Evolutionary conservation across 2,888 invertebrate genomes (phyloP), one percentile per base, ranked within the genome.

Genomic region (Rhagophthalmus giganteus): DNA sequence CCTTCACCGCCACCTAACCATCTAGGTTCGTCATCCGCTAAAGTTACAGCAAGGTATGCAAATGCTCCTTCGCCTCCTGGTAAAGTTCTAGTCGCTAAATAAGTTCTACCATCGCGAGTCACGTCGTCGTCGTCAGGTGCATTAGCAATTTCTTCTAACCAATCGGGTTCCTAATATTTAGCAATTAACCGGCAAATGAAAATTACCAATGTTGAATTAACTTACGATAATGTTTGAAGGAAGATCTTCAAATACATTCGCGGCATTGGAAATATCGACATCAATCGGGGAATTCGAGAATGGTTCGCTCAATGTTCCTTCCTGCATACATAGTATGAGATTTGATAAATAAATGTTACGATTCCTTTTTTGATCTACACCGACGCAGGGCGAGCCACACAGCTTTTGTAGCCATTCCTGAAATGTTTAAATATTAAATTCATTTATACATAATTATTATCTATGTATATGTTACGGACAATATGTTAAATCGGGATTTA

Each of bases 311-410:
- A 77, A 58, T 41, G 67, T 66, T 3, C 69, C 71, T 24, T 71
- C 73, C 60, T 77, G 74, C 73, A 77, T 73, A 46, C 70, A 67
- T 20, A 76, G 66, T 3, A 78, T 61, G 10, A 78, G 61, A 53
- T 76, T 71, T 2, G 76, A 73, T 28, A 78, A 60, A 56, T 75
- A 78, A 27, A 76, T 73, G 60, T 78, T 77, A 35, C 78, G 66
- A 52, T 71, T 73, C 33, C 76, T 62, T 54, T 78, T 78, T 32
- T 59, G 61, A 1, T 72, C 63, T 1, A 74, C 55, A 1, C 72
- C 70, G 1, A 62, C 52, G 39, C 65, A 70, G 14, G 65, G 64
- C 46, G 72, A 72, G n/a, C 71, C 70, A 46, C 73, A 70, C 28
- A 78, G 62, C 62, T 74, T 77, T 40, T 68, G 59, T 10, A 77